A percentile compares a stretch with the other conserved stretches of the same genome.
Conservation (phyloP, 2,888 invertebrate genomes). For the Malthinus seriepunctatus region DNA sequence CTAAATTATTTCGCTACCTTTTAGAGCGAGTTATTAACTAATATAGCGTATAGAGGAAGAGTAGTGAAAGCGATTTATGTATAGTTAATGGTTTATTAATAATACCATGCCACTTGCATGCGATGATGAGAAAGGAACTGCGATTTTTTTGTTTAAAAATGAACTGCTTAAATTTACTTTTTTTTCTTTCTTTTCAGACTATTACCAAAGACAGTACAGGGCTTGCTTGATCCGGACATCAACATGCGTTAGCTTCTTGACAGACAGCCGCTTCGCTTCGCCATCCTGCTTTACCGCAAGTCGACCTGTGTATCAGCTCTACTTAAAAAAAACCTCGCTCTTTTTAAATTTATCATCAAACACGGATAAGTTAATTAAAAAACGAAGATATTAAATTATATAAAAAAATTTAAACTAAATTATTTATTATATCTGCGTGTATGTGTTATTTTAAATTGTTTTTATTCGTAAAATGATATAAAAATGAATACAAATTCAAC, state of each 20-base stretch:
- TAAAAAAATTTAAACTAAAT: constrained; percentile 14
- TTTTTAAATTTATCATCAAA: constrained; percentile 25
- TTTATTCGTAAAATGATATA: constrained; percentile 27
- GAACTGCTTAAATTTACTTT: constrained; percentile 19
- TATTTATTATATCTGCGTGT: constrained; percentile 19
- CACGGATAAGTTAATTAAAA: constrained; percentile 15
- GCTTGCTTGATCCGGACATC: constrained; percentile 44
- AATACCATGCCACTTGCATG: too few relatives aligned
- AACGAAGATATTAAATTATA: constrained; percentile 5
- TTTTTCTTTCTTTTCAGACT: constrained; percentile 39
- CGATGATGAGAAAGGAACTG: too few relatives aligned
- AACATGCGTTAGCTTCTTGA: constrained; percentile 51
- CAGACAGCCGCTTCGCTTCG: constrained; percentile 54
- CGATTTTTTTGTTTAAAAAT: neutral
- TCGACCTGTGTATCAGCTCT: constrained; percentile 28
- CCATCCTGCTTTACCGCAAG: constrained; percentile 52
- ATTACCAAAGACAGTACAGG: constrained; percentile 43
- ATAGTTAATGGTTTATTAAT: too few relatives aligned
- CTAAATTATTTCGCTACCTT: too few relatives aligned
- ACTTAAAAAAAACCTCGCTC: too few relatives aligned
- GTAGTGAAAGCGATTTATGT: too few relatives aligned
- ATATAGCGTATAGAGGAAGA: too few relatives aligned
- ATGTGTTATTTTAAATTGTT: constrained; percentile 25
- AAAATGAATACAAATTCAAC: constrained; percentile 52
- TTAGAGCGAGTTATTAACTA: too few relatives aligned